These are phyloP conservation scores for Babylonia areolata DNA, from an alignment of 1,140 invertebrate species.

Conservation along the genomic window DNA sequence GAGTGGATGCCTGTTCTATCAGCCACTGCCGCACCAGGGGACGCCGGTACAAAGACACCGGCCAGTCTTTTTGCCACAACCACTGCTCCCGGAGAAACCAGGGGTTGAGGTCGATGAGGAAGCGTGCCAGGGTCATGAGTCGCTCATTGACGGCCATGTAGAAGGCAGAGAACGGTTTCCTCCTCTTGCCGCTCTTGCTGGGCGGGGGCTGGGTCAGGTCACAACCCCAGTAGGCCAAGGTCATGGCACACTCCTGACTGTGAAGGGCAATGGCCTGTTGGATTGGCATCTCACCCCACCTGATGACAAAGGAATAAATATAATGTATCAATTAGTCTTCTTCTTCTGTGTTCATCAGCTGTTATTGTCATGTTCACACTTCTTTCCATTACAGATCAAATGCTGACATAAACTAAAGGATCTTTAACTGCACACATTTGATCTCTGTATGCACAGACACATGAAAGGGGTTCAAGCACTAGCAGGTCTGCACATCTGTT, in stretches of 20 bases:
- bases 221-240: constrained; percentile 68
- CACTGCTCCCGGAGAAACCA: constrained; percentile 63
- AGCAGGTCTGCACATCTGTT: too few relatives aligned
- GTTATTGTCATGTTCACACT: too few relatives aligned
- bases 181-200: constrained; percentile 30
- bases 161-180: constrained; percentile 61
- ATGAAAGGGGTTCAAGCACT: too few relatives aligned
- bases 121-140: constrained; percentile 55
- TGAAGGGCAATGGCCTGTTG: constrained; percentile 70
- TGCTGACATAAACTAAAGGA: too few relatives aligned
- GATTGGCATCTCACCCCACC: constrained; percentile 70
- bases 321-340: too few relatives aligned
- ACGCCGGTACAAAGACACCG: constrained; percentile 62
- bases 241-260: constrained; percentile 68
- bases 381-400: too few relatives aligned
- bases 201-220: constrained; percentile 38
- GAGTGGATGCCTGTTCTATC: constrained; percentile 43
- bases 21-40: constrained; percentile 63
- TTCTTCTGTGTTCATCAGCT: neutral
- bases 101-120: constrained; percentile 64
- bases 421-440: too few relatives aligned
- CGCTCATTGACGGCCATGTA: constrained; percentile 64
- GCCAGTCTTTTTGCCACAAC: constrained; percentile 59
- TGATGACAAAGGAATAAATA: constrained; percentile 2
- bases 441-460: too few relatives aligned